Evolutionary conservation across 2,797 vertebrate genomes (phyloP), one percentile per base, ranked within the genome.

Genomic region (Phataginus tricuspis): DNA sequence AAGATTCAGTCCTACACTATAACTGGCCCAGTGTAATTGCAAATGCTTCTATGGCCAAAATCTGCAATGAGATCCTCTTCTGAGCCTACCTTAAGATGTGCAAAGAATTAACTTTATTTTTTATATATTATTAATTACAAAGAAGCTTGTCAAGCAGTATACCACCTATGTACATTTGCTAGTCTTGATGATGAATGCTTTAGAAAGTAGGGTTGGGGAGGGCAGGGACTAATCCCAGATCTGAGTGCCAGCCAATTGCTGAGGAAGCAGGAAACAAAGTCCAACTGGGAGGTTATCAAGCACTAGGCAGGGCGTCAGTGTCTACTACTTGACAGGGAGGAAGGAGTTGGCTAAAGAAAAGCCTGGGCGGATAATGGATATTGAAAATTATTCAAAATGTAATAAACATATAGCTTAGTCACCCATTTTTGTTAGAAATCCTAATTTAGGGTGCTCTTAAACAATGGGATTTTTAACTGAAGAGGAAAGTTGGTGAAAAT

Each of bases 81-180:
- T n/a, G 8, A 86, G 8, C 2, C 11, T 14, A 59, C 45, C 5
- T 79, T 86, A 51, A 82, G 25, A 12, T 4, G 51, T 29, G 1
- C 14, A 84, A 83, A 85, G 49, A 55, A 57, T 7, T 53, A 1
- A 57, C 39, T 63, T 71, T 66, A n/a, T 16, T 23, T 90, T 75
- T 18, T 34, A 68, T 68, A 57, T 69, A 7, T 88, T 21, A 92
- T 37, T 88, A 77, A 90, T 93, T 68, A 51, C 61, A 95, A 85
- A 45, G 25, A 57, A 8, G 1, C 39, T 29, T 85, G 75, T 84
- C 11, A 90, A 74, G 27, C 1, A 57, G 42, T 16, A 3, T 15
- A 12, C 7, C 49, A 7, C 57, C n/a, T 27, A 0, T 63, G 18
- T 68, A 11, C 45, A 45, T 45, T 45, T 71, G 23, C 18, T 83